Conservation (phyloP, 2,113 vertebrate genomes). For the Neoarius graeffei region DNA sequence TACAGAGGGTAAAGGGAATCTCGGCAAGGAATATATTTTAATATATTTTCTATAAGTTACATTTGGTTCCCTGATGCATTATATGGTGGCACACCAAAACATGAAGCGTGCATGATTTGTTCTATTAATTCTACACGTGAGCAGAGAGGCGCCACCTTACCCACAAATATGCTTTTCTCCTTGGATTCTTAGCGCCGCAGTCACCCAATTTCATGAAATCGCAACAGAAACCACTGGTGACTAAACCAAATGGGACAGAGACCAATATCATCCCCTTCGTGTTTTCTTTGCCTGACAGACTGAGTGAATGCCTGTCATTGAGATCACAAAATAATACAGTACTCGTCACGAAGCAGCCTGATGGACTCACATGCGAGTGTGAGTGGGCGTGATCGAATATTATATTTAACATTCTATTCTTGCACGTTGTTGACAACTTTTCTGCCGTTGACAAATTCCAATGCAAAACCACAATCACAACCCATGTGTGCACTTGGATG, state of each 20-base stretch:
- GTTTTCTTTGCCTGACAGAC: conserved; percentile 11
- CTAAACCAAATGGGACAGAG: conserved; percentile 24
- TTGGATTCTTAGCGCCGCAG: conserved; percentile 10
- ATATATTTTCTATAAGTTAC: conserved; percentile 28
- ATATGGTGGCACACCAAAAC: not conserved
- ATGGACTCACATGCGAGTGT: conserved; percentile 11
- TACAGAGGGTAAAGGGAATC: not conserved
- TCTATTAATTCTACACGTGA: conserved; percentile 49
- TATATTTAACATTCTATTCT: conserved; percentile 36
- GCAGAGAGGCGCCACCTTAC: conserved; percentile 27
- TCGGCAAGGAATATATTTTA: not conserved
- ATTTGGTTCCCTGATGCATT: conserved; percentile 9
- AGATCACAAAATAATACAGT: not conserved
- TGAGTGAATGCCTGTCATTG: not conserved
- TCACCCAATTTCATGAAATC: conserved; percentile 35
- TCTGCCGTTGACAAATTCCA: conserved; percentile 25
- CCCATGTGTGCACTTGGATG: conserved; percentile 24
- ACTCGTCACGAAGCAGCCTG: not conserved
- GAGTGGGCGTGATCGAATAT: conserved; percentile 17
- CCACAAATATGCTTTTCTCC: conserved; percentile 32
- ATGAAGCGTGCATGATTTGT: conserved; percentile 38
- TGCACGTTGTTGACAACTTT: conserved; percentile 43
- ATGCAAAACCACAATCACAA: conserved; percentile 22
- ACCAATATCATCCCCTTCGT: conserved; percentile 19
- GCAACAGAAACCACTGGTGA: conserved; percentile 36